These are phyloP conservation scores for Muschampia plurimacula DNA, from an alignment of 2,888 invertebrate species.

Conservation along the genomic window DNA sequence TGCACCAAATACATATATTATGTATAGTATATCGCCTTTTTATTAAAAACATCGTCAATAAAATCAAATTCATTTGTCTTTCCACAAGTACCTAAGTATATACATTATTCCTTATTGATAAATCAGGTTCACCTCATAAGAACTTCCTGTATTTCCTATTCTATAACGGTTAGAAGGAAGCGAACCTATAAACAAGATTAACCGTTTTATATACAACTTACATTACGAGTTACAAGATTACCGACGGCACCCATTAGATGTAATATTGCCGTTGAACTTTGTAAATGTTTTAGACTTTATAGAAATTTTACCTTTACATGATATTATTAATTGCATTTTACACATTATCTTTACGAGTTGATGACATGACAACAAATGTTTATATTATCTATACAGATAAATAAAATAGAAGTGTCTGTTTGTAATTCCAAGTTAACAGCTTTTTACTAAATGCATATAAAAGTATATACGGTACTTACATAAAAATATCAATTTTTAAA, in stretches of 20 bases:
- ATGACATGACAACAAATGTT: no score
- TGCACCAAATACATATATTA: background rate
- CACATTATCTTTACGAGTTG: no score
- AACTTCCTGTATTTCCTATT: constrained; percentile 46
- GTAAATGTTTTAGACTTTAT: no score
- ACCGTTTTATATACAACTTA: constrained; percentile 22
- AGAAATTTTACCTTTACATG: no score
- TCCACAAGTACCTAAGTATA: background rate
- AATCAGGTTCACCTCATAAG: constrained; percentile 44
- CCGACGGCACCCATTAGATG: background rate
- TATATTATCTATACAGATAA: no score
- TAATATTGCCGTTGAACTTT: background rate
- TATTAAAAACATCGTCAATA: background rate
- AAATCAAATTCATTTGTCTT: constrained; percentile 5
- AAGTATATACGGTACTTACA: no score
- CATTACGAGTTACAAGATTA: background rate
- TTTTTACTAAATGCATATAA: no score
- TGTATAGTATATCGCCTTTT: background rate
- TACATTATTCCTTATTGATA: constrained; percentile 25
- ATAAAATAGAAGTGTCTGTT: no score
- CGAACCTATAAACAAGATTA: constrained; percentile 31
- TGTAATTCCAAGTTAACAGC: no score
- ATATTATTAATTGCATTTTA: no score
- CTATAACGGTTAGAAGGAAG: constrained; percentile 29
- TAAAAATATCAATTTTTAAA: no score